Evolutionary conservation across 1,140 invertebrate species (phyloP), one percentile per base, ranked within the genome.

Genomic region (Trichonephila inaurata): DNA sequence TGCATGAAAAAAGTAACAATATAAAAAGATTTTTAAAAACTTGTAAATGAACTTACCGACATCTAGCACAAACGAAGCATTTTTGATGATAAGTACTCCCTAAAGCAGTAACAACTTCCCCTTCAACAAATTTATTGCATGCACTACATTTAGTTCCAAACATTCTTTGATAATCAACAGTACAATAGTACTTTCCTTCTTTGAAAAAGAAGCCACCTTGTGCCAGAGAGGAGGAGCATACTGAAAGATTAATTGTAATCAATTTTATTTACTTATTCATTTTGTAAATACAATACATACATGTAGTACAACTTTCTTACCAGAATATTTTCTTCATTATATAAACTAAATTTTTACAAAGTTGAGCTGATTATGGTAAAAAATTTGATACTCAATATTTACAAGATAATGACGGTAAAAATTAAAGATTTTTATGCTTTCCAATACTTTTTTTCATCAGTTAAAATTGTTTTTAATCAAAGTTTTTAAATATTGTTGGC

Each of bases 181-280:
- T 98, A 96, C 99, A 99, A 95, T 98, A 99, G 96, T 99, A 99
- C 95, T 97, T 97, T 91, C 97, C 97, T 96, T 99, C 98, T 95
- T 98, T 98, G 95, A 97, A 97, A 96, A 99, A 99, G 96, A 99
- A 99, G 88, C 98, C 98, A 94, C 98, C 98, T 95, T 98, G 83
- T 58, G 95, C 94, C 60, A 95, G 85, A 61, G 95, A 95, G 18
- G 85, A 69, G 88, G 87, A 85, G 86, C 94, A 95, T 33, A 92
- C 94, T 94, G 60, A 58, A 83, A 77, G 18, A 86, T 33, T 33
- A 28, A 82, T 51, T 0, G 51, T 51, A 51, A 51, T 10, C 5
- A 51, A 51, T 51, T 51, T 51, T 51, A 10, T 51, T 51, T 51
- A 10, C 10, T 51, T 51, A 10, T 51, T 51, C 5, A 10, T 51